Evolutionary conservation across 2,113 vertebrate species (phyloP).

Genomic region (Glareola pratincola): DNA sequence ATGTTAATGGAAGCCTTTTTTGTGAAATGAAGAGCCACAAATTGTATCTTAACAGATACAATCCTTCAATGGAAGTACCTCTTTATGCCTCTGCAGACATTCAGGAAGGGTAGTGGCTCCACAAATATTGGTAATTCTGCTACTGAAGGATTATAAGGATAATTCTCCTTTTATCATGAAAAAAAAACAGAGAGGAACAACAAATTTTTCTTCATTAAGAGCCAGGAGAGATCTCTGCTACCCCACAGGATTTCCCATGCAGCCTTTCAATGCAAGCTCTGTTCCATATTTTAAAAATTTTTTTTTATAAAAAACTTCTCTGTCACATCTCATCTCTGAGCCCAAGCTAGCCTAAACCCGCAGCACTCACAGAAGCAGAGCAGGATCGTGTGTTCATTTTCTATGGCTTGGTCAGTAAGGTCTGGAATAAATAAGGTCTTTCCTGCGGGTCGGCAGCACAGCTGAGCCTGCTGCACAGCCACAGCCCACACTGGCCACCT

Average conservation of each 20-base stretch:
- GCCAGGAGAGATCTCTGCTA: background rate
- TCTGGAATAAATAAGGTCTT: background rate
- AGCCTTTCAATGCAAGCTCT: background rate
- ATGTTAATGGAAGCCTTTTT: background rate
- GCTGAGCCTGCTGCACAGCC: background rate
- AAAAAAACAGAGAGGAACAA: background rate
- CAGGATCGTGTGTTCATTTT: background rate
- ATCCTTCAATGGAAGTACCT: background rate
- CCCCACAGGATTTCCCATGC: background rate
- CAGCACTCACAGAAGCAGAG: background rate
- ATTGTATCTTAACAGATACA: background rate
- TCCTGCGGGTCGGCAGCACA: background rate
- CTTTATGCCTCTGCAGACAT: background rate
- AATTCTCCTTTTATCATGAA: background rate
- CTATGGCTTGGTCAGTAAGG: background rate
- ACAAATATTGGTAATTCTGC: background rate
- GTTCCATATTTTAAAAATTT: background rate
- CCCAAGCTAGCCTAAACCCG: background rate
- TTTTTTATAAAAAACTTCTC: background rate
- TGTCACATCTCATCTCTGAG: background rate
- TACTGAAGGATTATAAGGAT: background rate
- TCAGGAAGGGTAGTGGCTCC: background rate
- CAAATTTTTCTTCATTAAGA: background rate
- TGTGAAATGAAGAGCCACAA: background rate
- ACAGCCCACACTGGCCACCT: background rate